Evolutionary conservation across 2,797 vertebrate species (phyloP).

Genomic region (Ciconia nigra): DNA sequence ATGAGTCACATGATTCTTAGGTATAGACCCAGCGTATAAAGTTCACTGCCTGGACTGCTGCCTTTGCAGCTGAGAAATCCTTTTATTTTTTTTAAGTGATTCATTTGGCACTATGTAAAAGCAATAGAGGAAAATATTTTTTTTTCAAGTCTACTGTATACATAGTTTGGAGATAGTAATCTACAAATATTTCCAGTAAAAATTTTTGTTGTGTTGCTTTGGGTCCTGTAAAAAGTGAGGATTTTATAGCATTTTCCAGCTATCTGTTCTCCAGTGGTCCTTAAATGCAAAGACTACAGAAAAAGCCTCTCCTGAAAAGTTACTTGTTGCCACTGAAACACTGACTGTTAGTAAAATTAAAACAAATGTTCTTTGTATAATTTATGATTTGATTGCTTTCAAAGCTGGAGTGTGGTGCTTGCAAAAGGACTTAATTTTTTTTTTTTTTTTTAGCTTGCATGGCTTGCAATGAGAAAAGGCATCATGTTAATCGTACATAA

Average conservation of each 20-base stretch:
- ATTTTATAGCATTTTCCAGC: not conserved
- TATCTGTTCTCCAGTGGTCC: not conserved
- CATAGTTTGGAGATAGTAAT: not conserved
- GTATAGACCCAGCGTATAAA: not conserved
- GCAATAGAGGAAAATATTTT: not conserved
- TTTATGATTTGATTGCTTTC: not conserved
- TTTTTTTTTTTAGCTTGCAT: not conserved
- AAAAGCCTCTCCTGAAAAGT: not conserved
- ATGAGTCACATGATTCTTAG: not conserved
- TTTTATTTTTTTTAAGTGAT: not conserved
- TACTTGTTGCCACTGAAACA: not conserved
- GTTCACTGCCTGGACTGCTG: not conserved
- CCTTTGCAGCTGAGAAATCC: not conserved
- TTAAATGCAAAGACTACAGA: not conserved
- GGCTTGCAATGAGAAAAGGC: not conserved
- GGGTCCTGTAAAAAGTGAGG: not conserved
- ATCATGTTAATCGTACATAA: not conserved
- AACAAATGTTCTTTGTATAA: not conserved
- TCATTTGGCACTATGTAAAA: not conserved
- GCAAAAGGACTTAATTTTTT: not conserved
- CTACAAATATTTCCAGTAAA: slow-evolving; percentile 2
- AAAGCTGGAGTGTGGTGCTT: not conserved
- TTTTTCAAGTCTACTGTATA: not conserved
- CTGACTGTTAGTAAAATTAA: not conserved
- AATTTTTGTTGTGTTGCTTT: not conserved